Evolutionary conservation across 2,888 invertebrate genomes (phyloP).

Genomic region (Pachydiplax longipennis): DNA sequence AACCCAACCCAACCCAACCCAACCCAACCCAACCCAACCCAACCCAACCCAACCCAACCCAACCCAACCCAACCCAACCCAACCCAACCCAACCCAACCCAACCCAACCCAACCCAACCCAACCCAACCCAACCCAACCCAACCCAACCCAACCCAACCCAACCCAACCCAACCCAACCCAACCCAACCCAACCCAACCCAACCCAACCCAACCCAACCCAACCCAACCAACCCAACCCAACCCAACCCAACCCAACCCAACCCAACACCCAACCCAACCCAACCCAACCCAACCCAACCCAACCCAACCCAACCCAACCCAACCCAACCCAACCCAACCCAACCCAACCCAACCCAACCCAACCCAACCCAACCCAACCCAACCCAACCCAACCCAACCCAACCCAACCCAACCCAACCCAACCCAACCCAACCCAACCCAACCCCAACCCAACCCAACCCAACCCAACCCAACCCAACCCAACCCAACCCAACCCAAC

Average conservation of each 20-base stretch:
- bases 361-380: not conserved
- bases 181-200: slow-evolving; percentile 56
- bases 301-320: not conserved
- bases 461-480: not conserved
- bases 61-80: slow-evolving; percentile 53
- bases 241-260: too few relatives aligned
- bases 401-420: not conserved
- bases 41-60: slow-evolving; percentile 54
- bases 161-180: slow-evolving; percentile 54
- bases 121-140: slow-evolving; percentile 56
- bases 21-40: slow-evolving; percentile 53
- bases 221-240: too few relatives aligned
- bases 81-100: slow-evolving; percentile 31
- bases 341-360: not conserved
- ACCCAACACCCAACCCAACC: too few relatives aligned
- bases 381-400: not conserved
- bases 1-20: slow-evolving; percentile 52
- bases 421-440: not conserved
- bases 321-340: not conserved
- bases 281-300: slow-evolving; percentile 1
- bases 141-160: slow-evolving; percentile 54
- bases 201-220: slow-evolving; percentile 56
- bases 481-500: not conserved
- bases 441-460: not conserved
- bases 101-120: slow-evolving; percentile 57